Conservation (phyloP, 2,113 vertebrate genomes). For the Grantiella picta region DNA sequence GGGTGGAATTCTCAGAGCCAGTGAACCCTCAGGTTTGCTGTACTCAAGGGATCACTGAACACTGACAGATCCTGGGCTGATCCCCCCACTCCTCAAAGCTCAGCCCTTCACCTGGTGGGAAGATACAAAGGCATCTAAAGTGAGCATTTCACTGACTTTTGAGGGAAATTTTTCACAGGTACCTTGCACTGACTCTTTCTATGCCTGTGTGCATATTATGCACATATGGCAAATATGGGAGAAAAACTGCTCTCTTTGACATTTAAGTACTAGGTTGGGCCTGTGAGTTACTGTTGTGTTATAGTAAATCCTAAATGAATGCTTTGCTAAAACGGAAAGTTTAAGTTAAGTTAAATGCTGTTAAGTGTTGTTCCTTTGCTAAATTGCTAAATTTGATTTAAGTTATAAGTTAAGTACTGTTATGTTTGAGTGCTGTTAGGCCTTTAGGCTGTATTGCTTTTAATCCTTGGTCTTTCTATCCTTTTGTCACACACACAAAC, state of each 20-base stretch:
- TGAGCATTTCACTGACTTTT: not conserved
- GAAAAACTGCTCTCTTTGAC: not conserved
- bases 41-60: not conserved
- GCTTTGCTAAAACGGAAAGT: not conserved
- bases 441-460: rapidly evolving
- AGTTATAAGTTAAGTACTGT: not conserved
- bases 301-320: not conserved
- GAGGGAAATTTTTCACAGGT: not conserved
- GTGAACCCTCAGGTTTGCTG: not conserved
- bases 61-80: not conserved
- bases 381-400: not conserved
- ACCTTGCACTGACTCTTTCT: not conserved
- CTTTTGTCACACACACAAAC: not conserved
- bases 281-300: not conserved
- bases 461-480: not conserved
- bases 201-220: not conserved
- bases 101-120: not conserved
- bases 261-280: not conserved
- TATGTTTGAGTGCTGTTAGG: not conserved
- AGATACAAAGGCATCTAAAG: not conserved
- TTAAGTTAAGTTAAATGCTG: not conserved
- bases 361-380: not conserved
- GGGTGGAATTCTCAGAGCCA: not conserved
- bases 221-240: not conserved
- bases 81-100: not conserved